phyloP scores from a whole-genome alignment of 2,797 vertebrate genomes.

The Pipistrellus nathusii region DNA sequence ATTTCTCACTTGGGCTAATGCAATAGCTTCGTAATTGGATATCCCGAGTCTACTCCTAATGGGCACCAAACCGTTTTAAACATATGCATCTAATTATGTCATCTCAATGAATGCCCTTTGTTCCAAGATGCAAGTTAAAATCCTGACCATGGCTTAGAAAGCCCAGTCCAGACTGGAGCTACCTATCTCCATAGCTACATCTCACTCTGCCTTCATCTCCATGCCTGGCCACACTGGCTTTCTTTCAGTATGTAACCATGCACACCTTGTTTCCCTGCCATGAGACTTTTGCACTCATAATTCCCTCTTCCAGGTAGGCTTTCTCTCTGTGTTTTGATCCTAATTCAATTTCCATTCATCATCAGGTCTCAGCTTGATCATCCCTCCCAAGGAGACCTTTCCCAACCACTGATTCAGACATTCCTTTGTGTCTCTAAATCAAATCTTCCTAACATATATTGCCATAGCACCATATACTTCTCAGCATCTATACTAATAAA shows the following conservation, averaged over 20 bases:
- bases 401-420: not conserved
- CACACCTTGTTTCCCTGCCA: not conserved
- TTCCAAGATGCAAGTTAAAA: not conserved
- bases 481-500: not conserved
- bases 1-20: not conserved
- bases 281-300: not conserved
- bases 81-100: not conserved
- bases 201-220: not conserved
- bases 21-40: not conserved
- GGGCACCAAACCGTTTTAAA: not conserved
- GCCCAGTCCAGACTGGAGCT: not conserved
- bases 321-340: not conserved
- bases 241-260: not conserved
- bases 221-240: not conserved
- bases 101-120: not conserved
- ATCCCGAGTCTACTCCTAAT: not conserved
- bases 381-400: not conserved
- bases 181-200: accelerated
- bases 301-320: not conserved
- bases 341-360: not conserved
- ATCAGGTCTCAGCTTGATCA: not conserved
- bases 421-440: not conserved
- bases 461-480: not conserved
- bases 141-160: not conserved
- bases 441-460: not conserved